Evolutionary conservation across 2,113 vertebrate species (phyloP).

Genomic region (Charadrius vociferus): DNA sequence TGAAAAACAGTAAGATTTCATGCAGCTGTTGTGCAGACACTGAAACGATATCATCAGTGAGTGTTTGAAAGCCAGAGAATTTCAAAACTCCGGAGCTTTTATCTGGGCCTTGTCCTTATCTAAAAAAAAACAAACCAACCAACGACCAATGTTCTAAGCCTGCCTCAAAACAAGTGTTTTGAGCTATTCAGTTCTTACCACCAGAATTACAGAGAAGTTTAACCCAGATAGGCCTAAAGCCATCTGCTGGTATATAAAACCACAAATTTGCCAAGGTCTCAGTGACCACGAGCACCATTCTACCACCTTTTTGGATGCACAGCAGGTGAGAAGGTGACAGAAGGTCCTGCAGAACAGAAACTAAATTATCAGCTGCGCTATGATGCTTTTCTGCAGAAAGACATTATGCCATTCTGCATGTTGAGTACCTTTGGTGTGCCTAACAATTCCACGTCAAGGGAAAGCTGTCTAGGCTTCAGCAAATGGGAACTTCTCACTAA

Average conservation of each 20-base stretch:
- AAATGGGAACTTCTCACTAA: neutral
- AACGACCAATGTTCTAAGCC: neutral
- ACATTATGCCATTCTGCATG: neutral
- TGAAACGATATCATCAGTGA: neutral
- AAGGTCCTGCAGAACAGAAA: neutral
- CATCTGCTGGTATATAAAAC: neutral
- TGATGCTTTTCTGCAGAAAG: neutral
- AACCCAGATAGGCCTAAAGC: neutral
- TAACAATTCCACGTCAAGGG: neutral
- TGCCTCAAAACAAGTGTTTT: neutral
- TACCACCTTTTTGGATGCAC: neutral
- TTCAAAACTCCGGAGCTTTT: neutral
- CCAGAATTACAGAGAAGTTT: neutral
- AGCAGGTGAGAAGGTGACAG: neutral
- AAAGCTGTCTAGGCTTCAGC: neutral
- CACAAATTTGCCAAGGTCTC: neutral
- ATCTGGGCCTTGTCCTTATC: neutral
- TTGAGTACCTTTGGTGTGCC: neutral
- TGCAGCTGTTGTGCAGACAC: neutral
- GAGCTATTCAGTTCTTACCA: neutral
- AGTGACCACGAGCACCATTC: neutral
- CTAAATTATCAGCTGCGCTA: neutral
- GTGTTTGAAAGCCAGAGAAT: neutral
- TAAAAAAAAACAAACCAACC: neutral
- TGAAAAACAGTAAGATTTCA: neutral